Base-by-base conservation (phyloP, 2,888 invertebrate species). In the Nudaria mundana region DNA sequence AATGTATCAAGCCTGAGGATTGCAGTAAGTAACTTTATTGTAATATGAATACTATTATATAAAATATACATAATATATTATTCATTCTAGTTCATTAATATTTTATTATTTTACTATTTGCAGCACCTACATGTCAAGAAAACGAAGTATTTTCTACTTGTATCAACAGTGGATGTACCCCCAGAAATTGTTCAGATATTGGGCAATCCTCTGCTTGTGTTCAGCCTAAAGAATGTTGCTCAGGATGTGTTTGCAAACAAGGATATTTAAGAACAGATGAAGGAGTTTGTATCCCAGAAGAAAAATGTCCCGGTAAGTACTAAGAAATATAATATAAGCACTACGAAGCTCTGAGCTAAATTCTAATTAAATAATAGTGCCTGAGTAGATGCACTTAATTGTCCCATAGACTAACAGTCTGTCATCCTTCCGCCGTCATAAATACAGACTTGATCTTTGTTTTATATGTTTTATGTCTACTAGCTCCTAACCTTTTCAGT, bases 1-100 rank as follows among this genome's bases (percentile, higher is more conserved):
- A 46, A 36, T 70, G 70, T 35, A 63, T 66, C 1, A 11, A 3
- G 0, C 53, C 61, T 13, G 16, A 53, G 28, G 5, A 67, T 0
- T 70, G 70, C 41, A 48, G 70, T 71, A 52, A 55, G 58, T 57
- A 20, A n/a, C n/a, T n/a, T n/a, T n/a, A n/a, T n/a, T n/a, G n/a
- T n/a, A n/a, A n/a, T n/a, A n/a, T n/a, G n/a, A n/a, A n/a, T n/a
- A n/a, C n/a, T n/a, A n/a, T n/a, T n/a, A 18, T 18, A 5, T 18
- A 18, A 18, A 5, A 18, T 18, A 5, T 4, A 18, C 18, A 18
- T 18, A 18, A 4, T 18, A 18, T 18, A 18, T 18, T 18, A 18
- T 18, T 18, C 3, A n/a, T n/a, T 7, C 5, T 20, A 20, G 6
- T 20, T 7, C 5, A 20, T 7, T 5, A 5, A 20, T 2, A 20